phyloP scores from a whole-genome alignment of 2,113 vertebrate species.

The Falco punctatus region DNA sequence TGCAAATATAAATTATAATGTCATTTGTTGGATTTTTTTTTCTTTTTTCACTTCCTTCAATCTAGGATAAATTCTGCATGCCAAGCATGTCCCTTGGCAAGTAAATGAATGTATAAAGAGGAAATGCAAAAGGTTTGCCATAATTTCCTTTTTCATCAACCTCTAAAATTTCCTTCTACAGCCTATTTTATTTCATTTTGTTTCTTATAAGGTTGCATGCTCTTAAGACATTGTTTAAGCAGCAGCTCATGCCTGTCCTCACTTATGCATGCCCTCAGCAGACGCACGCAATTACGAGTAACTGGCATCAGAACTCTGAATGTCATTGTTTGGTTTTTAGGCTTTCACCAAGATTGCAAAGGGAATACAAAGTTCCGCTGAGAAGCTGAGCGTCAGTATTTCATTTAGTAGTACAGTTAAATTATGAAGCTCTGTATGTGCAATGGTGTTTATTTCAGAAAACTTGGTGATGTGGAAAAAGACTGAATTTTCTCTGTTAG shows the following conservation, averaged over 20 bases:
- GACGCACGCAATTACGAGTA: background rate
- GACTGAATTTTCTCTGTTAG: background rate
- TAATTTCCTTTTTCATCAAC: background rate
- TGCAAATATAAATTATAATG: background rate
- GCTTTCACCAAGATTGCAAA: constrained; percentile 52
- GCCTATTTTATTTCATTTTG: constrained; percentile 9
- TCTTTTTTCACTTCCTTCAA: background rate
- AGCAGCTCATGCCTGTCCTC: background rate
- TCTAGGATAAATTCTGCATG: background rate
- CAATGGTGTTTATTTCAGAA: constrained; percentile 27
- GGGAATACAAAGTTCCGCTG: constrained; percentile 29
- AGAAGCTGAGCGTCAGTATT: constrained; percentile 27
- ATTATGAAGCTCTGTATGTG: constrained; percentile 7
- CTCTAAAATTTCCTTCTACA: background rate
- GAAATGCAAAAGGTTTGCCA: background rate
- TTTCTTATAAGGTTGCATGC: background rate
- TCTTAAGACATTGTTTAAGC: constrained; percentile 16
- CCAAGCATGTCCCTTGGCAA: background rate
- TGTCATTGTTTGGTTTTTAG: constrained; percentile 28
- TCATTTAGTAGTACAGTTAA: constrained; percentile 20
- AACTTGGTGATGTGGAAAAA: background rate
- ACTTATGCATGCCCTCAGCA: background rate
- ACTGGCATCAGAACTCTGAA: constrained; percentile 25
- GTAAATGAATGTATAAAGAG: background rate
- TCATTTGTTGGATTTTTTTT: background rate